Evolutionary conservation across 2,888 invertebrate species (phyloP), one percentile per base, ranked within the genome.

Genomic region (Sphaeridia pumilis): DNA sequence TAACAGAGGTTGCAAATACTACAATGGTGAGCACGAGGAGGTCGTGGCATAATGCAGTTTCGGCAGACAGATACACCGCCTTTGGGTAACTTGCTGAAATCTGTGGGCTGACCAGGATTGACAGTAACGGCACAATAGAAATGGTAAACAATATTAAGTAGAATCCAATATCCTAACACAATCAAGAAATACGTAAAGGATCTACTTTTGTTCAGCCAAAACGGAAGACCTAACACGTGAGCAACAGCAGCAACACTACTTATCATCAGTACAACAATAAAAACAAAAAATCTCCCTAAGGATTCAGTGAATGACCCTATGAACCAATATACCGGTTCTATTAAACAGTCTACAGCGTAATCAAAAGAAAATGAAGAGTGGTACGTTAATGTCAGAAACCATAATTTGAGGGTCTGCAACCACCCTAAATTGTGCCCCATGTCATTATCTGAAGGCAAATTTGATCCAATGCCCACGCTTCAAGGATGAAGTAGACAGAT

Each of bases 21-120:
- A 68, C 95, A 95, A 69, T 95, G 95, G 71, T 95, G 95, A 0
- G 94, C 87, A 50, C 95, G 76, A 0, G 92, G 89, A 3, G 95
- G 94, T 70, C 93, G 94, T 1, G 93, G 93, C 27, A 83, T 76
- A 62, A 92, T 87, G 70, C 95, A 95, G 69, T 90, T 92, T 69
- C 87, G 89, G 71, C 94, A 95, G 64, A 93, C 87, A 67, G 88
- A 87, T 2, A 88, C 89, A 44, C 51, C 54, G 22, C 55, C 56
- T 5, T 17, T 45, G 3, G 55, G 52, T 14, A 59, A 14, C 24
- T 38, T 31, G 1, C 25, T 51, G n/a, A 17, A 27, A 17, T 54
- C 55, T 35, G 46, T 88, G 47, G 93, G 90, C 69, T 80, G 78
- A 31, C 95, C 95, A 5, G 95, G 89, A 28, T 80, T 76, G 20